Base-by-base conservation (phyloP, 2,888 invertebrate species). In the Operophtera brumata region DNA sequence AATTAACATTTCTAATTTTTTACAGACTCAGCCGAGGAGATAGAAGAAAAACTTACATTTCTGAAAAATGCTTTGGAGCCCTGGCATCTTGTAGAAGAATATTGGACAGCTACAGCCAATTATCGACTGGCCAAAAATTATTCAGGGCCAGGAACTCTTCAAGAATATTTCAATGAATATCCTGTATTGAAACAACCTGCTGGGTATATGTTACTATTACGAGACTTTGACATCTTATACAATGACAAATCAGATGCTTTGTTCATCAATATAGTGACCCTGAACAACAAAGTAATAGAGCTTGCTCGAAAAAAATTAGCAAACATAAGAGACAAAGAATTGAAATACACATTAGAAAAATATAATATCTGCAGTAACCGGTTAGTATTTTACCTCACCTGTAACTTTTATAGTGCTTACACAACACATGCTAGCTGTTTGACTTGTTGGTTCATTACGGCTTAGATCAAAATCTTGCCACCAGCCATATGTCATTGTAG, bases 141-240 rank as follows among this genome's bases (percentile, higher is more conserved):
- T 30, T 30, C 30, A 30, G 7, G 7, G 30, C 30, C 30, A 30
- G 30, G 30, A 9, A 20, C 20, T 3, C 30, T 30, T 30, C 30
- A 36, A 35, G 42, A 49, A 12, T 43, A 42, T 43, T 26, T 25
- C 25, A 12, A 35, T 34, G 7, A 26, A 26, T 25, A 42, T 41
- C 39, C 46, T 11, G n/a, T 52, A 20, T 42, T 52, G 32, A 25
- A 46, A 13, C 39, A 34, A 52, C 47, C 47, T 26, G 43, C 30
- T 30, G 30, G 30, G 2, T 30, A 30, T 30, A 30, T 30, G 9
- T 30, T 30, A 30, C 30, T 30, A 10, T 2, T 30, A 30, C 30
- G 10, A 30, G 30, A 30, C 30, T 4, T 30, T 9, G 10, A 30
- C 30, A 10, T 30, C 30, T 30, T 30, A 30, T 30, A 30, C 10